These are phyloP conservation scores for Semaprochilodus insignis DNA, from an alignment of 2,797 vertebrate genomes.

Conservation along the genomic window DNA sequence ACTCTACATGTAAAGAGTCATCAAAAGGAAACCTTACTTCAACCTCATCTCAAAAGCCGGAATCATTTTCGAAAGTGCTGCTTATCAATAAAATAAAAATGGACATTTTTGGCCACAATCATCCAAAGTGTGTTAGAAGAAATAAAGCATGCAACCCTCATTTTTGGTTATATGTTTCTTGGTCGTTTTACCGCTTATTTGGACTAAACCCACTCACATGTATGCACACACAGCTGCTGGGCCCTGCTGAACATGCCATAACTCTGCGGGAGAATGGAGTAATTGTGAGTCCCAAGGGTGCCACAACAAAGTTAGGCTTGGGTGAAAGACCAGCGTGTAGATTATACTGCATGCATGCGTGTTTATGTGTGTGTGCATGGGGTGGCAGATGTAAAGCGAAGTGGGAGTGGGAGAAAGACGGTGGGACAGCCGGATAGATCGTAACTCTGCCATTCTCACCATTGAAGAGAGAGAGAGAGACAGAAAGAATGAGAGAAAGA, in stretches of 20 bases:
- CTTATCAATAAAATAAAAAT: too few relatives aligned
- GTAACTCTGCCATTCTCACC: slow-evolving; percentile 60
- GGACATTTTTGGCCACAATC: too few relatives aligned
- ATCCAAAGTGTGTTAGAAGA: too few relatives aligned
- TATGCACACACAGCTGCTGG: slow-evolving; percentile 41
- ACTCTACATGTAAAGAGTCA: too few relatives aligned
- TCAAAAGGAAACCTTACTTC: too few relatives aligned
- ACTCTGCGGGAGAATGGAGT: slow-evolving; percentile 61
- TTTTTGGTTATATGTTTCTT: not conserved
- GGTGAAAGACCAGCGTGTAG: slow-evolving; percentile 44
- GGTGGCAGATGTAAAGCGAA: slow-evolving; percentile 56
- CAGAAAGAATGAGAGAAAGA: slow-evolving; percentile 25
- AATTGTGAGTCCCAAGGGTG: slow-evolving; percentile 66
- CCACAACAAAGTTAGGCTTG: slow-evolving; percentile 63
- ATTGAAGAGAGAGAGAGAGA: slow-evolving; percentile 33
- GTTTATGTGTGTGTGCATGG: slow-evolving; percentile 40
- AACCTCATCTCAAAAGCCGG: too few relatives aligned
- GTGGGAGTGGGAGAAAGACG: slow-evolving; percentile 35
- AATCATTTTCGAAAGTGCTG: too few relatives aligned
- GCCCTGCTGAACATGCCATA: slow-evolving; percentile 33
- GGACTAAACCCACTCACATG: not conserved
- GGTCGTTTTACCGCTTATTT: not conserved
- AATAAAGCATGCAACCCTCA: not conserved
- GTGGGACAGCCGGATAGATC: slow-evolving; percentile 46
- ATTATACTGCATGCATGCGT: slow-evolving; percentile 21